A percentile compares a stretch with the other conserved stretches of the same genome.
These are phyloP conservation scores for Drosophila bifasciata DNA, from an alignment of 1,140 invertebrate species.

Conservation along the genomic window DNA sequence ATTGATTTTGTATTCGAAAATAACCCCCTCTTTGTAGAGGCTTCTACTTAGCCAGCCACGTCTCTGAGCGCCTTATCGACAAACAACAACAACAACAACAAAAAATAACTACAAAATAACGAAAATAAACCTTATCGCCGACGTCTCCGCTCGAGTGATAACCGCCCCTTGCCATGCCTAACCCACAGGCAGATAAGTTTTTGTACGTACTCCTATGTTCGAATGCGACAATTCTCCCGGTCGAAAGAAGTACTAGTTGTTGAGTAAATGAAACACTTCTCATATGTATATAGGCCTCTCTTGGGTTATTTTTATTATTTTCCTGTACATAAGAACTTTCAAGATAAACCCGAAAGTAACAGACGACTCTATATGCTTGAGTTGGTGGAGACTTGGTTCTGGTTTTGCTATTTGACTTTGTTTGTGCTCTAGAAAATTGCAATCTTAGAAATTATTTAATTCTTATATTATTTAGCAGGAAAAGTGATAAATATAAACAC, in stretches of 20 bases:
- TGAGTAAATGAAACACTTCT: conserved; percentile 52
- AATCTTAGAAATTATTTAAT: too few species aligned
- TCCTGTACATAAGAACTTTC: conserved; percentile 16
- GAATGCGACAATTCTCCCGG: background rate
- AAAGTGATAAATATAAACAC: too few species aligned
- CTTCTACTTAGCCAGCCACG: conserved; percentile 17
- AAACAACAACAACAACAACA: too few species aligned
- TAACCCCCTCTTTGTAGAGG: conserved; percentile 15
- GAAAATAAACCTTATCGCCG: conserved; percentile 64
- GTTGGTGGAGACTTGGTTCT: too few species aligned
- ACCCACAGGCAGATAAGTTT: conserved; percentile 72
- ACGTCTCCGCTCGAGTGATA: conserved; percentile 60
- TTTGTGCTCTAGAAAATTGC: too few species aligned
- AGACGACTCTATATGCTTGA: background rate
- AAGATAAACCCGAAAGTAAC: conserved; percentile 31
- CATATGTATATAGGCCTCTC: conserved; percentile 9
- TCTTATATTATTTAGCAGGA: too few species aligned
- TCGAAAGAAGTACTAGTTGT: background rate
- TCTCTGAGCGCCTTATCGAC: conserved; percentile 45
- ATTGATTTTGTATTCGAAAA: conserved; percentile 4
- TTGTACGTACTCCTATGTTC: conserved; percentile 29
- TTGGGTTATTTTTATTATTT: conserved; percentile 7
- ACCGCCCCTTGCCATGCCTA: too few species aligned
- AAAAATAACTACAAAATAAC: conserved; percentile 42
- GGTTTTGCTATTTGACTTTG: too few species aligned